These are phyloP conservation scores for Phocoena sinus DNA, from an alignment of 2,113 vertebrate species.

Conservation along the genomic window DNA sequence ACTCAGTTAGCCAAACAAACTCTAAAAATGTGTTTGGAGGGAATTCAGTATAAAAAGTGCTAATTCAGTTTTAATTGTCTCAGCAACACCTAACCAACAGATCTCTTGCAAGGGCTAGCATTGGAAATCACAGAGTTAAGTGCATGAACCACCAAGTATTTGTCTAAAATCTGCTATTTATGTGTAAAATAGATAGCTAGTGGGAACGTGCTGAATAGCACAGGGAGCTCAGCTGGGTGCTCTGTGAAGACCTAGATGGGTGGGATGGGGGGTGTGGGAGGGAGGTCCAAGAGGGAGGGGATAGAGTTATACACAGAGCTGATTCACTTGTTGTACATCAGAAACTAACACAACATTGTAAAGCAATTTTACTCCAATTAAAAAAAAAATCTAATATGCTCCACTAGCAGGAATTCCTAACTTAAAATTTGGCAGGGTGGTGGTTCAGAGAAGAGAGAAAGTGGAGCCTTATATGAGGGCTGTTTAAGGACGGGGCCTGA, in stretches of 20 bases:
- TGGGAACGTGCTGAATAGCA: too few species aligned
- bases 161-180: not conserved
- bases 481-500: not conserved
- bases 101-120: not conserved
- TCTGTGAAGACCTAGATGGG: too few species aligned
- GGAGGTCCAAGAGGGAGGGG: too few species aligned
- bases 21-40: not conserved
- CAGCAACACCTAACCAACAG: not conserved
- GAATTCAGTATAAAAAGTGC: not conserved
- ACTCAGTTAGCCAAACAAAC: not conserved
- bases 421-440: not conserved
- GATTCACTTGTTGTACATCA: too few species aligned
- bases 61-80: not conserved
- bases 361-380: too few species aligned
- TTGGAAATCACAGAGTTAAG: not conserved
- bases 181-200: too few species aligned
- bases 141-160: not conserved
- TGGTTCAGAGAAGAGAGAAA: not conserved
- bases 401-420: not conserved
- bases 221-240: too few species aligned
- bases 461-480: not conserved
- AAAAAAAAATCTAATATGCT: not conserved
- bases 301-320: too few species aligned
- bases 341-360: too few species aligned
- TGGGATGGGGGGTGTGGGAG: too few species aligned